A percentile compares a stretch with the other conserved stretches of the same genome.
These are phyloP conservation scores for Zaprionus tsacasi DNA, from an alignment of 1,140 invertebrate species.

Conservation along the genomic window DNA sequence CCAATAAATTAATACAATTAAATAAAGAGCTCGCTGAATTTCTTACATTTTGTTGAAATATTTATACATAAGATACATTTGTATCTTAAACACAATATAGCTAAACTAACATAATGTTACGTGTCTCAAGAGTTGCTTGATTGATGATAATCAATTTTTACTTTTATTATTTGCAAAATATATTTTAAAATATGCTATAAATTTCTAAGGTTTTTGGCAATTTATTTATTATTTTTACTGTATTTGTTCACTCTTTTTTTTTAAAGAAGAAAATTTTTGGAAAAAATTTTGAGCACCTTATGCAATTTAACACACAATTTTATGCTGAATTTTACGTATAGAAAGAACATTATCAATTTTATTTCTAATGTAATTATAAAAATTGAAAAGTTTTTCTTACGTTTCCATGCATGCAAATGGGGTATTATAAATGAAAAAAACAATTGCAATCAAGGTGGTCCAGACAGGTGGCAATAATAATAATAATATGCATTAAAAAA, in stretches of 20 bases:
- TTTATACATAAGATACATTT: too few relatives aligned
- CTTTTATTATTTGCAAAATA: too few relatives aligned
- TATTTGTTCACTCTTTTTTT: neutral
- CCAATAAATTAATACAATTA: too few relatives aligned
- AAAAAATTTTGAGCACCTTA: neutral
- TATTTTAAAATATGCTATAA: too few relatives aligned
- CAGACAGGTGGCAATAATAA: conserved; percentile 23
- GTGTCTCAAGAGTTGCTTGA: too few relatives aligned
- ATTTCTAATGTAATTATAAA: neutral
- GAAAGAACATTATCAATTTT: neutral
- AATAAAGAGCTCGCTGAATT: too few relatives aligned
- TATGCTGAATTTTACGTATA: neutral
- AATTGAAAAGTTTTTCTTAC: neutral
- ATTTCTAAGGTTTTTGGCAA: too few relatives aligned
- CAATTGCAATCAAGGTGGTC: neutral
- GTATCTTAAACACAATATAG: too few relatives aligned
- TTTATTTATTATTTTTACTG: too few relatives aligned
- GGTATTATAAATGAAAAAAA: neutral
- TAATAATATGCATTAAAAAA: conserved; percentile 6
- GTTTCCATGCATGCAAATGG: conserved; percentile 13
- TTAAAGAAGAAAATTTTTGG: neutral
- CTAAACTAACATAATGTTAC: too few relatives aligned
- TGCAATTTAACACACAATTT: neutral
- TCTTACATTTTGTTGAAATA: too few relatives aligned
- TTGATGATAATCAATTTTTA: too few relatives aligned